Percentiles rank a stretch among this genome's conserved stretches.
phyloP scores from a whole-genome alignment of 2,888 invertebrate species.

The Pardosa pseudoannulata region DNA sequence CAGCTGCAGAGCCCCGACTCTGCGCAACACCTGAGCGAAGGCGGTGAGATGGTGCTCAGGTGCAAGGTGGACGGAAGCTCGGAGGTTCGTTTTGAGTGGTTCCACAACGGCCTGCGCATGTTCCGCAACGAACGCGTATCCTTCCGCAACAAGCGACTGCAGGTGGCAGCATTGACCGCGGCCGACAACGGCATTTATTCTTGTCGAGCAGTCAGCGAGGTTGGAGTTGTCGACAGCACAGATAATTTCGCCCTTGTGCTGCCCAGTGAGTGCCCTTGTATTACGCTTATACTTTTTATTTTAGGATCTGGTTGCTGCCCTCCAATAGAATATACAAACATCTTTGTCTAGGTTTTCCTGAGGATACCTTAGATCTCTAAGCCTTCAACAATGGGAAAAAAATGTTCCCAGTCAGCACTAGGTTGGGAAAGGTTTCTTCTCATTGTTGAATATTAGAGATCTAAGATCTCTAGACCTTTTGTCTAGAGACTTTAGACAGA shows the following conservation, averaged over 20 bases:
- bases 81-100: slow-evolving; percentile 83
- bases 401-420: too few species aligned
- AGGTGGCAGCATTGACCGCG: slow-evolving; percentile 80
- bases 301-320: too few species aligned
- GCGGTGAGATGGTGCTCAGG: slow-evolving; percentile 81
- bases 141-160: slow-evolving; percentile 82
- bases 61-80: slow-evolving; percentile 84
- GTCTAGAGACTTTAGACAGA: too few species aligned
- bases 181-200: slow-evolving; percentile 85
- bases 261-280: slow-evolving; percentile 79
- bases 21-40: slow-evolving; percentile 79
- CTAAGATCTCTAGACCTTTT: too few species aligned
- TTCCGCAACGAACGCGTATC: slow-evolving; percentile 80
- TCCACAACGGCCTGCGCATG: slow-evolving; percentile 83
- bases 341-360: too few species aligned
- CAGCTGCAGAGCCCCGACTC: slow-evolving; percentile 81
- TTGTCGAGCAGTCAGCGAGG: slow-evolving; percentile 84
- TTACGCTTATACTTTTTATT: too few species aligned
- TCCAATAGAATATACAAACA: too few species aligned
- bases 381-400: too few species aligned
- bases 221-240: slow-evolving; percentile 81
- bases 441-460: too few species aligned
- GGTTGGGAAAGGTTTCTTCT: too few species aligned
- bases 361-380: too few species aligned
- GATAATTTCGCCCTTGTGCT: slow-evolving; percentile 81